Percentiles rank a stretch among this genome's conserved stretches.
phyloP scores from a whole-genome alignment of 2,113 vertebrate genomes.

The Apistogramma diplotaenia region DNA sequence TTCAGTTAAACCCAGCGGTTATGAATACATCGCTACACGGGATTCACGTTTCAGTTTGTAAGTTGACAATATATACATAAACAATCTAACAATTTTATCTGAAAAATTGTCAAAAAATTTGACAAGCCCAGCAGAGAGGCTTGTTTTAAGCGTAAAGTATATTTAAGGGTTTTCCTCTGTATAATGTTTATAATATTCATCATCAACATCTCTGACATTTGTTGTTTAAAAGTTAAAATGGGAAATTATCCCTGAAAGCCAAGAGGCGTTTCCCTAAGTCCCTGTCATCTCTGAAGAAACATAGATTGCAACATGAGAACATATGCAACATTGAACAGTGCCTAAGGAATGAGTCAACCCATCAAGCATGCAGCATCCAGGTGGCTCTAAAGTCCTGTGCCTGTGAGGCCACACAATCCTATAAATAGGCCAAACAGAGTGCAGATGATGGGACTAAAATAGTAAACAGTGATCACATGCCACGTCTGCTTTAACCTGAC shows the following conservation, averaged over 20 bases:
- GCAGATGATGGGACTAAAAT: constrained; percentile 35
- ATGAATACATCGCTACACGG: background rate
- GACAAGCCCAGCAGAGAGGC: background rate
- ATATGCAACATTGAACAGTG: background rate
- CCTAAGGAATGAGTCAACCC: constrained; percentile 2
- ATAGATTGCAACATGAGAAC: background rate
- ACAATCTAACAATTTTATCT: background rate
- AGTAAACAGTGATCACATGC: constrained; percentile 38
- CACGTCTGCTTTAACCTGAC: background rate
- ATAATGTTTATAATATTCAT: too few species aligned
- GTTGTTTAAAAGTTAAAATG: background rate
- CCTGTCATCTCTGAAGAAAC: background rate
- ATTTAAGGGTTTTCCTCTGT: too few species aligned
- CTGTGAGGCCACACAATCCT: constrained; percentile 37
- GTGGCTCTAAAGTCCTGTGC: background rate
- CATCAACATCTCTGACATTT: background rate
- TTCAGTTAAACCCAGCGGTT: background rate
- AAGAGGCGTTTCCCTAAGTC: background rate
- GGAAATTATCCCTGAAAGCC: background rate
- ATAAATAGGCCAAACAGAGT: constrained; percentile 33
- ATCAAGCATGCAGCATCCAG: background rate
- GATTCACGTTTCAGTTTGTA: background rate
- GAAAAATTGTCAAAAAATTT: too few species aligned
- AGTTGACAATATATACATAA: too few species aligned
- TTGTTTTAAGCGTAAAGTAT: too few species aligned